phyloP scores from a whole-genome alignment of 2,113 vertebrate species.

The Channa argus region DNA sequence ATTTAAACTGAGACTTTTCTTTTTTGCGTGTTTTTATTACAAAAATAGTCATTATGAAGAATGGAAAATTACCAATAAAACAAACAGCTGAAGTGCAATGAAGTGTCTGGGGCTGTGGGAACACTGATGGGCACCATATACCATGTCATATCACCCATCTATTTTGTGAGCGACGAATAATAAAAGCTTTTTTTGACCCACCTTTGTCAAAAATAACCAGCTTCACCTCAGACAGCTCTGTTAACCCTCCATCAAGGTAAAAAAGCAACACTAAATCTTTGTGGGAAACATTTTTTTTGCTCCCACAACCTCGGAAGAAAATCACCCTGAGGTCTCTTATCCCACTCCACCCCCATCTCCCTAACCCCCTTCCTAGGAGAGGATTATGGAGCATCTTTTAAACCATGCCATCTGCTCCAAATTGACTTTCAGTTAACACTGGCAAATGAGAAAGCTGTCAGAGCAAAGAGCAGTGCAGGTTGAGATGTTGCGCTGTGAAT shows the following conservation, averaged over 20 bases:
- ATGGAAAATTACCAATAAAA: no score
- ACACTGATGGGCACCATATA: no score
- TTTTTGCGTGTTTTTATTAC: no score
- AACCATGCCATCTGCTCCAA: slow-evolving; percentile 67
- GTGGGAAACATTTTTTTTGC: slow-evolving; percentile 24
- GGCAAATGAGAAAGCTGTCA: slow-evolving; percentile 45
- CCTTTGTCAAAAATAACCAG: slow-evolving; percentile 1
- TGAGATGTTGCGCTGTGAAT: slow-evolving; percentile 23
- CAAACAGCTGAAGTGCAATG: no score
- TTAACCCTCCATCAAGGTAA: slow-evolving; percentile 5
- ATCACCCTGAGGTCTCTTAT: slow-evolving; percentile 5
- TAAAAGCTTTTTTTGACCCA: not conserved
- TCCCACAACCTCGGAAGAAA: slow-evolving; percentile 12
- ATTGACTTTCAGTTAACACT: slow-evolving; percentile 64
- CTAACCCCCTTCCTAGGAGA: slow-evolving; percentile 27
- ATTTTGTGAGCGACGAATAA: no score
- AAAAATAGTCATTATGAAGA: no score
- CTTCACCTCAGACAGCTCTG: slow-evolving; percentile 27
- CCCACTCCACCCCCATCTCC: not conserved
- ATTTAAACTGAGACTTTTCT: no score
- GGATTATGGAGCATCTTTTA: slow-evolving; percentile 69
- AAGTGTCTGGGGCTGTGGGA: slow-evolving; percentile 1
- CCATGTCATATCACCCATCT: no score
- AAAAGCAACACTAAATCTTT: not conserved
- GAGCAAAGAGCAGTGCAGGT: slow-evolving; percentile 22